phyloP scores from a whole-genome alignment of 2,888 invertebrate genomes.

The Tetanocera ferruginea region DNA sequence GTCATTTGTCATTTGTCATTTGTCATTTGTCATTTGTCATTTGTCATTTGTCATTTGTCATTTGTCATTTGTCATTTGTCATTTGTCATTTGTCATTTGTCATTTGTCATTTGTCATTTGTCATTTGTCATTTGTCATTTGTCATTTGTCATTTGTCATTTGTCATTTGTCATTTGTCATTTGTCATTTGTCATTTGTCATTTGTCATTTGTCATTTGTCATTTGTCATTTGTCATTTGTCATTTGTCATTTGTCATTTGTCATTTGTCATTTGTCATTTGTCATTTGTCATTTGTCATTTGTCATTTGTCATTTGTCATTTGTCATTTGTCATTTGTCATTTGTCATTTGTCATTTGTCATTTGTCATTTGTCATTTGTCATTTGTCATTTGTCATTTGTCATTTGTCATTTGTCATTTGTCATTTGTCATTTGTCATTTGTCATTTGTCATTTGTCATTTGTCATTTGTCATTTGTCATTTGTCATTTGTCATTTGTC shows the following conservation, averaged over 20 bases:
- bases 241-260: too few relatives aligned
- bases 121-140: not conserved
- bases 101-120: not conserved
- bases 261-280: not conserved
- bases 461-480: not conserved
- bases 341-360: not conserved
- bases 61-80: not conserved
- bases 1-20: not conserved
- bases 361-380: not conserved
- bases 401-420: not conserved
- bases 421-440: not conserved
- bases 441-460: not conserved
- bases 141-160: too few relatives aligned
- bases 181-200: too few relatives aligned
- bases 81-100: too few relatives aligned
- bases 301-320: not conserved
- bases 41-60: not conserved
- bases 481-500: not conserved
- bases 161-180: not conserved
- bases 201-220: not conserved
- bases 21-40: not conserved
- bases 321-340: not conserved
- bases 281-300: too few relatives aligned
- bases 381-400: not conserved
- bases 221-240: not conserved